phyloP scores from a whole-genome alignment of 2,888 invertebrate species.

The Eupithecia tripunctaria region DNA sequence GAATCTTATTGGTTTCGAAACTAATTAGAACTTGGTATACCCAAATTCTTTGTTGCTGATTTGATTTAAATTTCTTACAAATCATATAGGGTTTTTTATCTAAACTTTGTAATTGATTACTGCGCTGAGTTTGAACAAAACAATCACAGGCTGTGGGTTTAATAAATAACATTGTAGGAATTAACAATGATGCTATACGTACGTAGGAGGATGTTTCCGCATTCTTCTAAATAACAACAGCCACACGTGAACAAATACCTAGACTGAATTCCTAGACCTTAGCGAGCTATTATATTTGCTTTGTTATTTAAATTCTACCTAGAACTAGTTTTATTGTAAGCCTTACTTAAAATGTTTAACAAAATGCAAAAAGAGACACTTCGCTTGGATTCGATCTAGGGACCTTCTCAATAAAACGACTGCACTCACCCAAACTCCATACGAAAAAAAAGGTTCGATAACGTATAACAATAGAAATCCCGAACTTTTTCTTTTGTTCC shows the following conservation, averaged over 20 bases:
- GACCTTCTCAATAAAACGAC: background rate
- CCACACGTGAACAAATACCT: background rate
- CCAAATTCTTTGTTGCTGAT: background rate
- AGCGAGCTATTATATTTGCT: background rate
- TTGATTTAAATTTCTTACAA: background rate
- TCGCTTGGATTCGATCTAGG: conserved; percentile 30
- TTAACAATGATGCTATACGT: background rate
- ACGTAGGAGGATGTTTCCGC: background rate
- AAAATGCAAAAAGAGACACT: conserved; percentile 32
- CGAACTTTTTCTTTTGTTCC: conserved; percentile 52
- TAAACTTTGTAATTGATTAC: background rate
- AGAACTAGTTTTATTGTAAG: background rate
- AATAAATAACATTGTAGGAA: background rate
- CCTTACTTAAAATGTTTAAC: no score
- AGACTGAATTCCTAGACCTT: background rate
- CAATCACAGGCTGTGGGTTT: background rate
- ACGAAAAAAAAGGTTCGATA: conserved; percentile 38
- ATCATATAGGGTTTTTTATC: background rate
- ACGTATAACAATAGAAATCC: conserved; percentile 53
- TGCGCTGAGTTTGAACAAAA: background rate
- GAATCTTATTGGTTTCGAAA: conserved; percentile 12
- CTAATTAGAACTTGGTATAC: background rate
- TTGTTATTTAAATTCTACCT: background rate
- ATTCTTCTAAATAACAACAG: background rate
- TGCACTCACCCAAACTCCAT: conserved; percentile 18